phyloP scores from a whole-genome alignment of 2,888 invertebrate genomes.

The Phytoseiulus persimilis region DNA sequence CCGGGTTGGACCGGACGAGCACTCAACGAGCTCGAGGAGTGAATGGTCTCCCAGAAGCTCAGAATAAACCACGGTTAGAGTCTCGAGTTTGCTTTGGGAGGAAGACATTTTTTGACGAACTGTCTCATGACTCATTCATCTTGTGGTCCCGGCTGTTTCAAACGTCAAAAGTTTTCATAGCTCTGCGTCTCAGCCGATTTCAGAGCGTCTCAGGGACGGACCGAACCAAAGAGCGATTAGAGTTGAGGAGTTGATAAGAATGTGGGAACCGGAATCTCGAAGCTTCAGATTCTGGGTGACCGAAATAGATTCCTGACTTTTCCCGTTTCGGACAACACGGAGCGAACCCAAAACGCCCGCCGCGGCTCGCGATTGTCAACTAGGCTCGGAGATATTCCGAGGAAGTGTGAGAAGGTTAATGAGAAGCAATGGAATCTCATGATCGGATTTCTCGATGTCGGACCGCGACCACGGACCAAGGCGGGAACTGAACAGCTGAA shows the following conservation, averaged over 20 bases:
- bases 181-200: background rate
- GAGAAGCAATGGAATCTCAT: background rate
- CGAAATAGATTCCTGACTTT: no score
- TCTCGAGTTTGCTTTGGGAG: background rate
- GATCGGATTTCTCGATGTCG: background rate
- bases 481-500: no score
- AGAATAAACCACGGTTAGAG: background rate
- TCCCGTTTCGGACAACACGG: no score
- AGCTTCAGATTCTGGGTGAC: no score
- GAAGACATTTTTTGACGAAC: background rate
- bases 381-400: background rate
- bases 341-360: no score
- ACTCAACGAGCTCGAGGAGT: background rate
- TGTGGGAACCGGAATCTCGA: no score
- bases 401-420: background rate
- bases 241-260: no score
- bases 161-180: background rate
- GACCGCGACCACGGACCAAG: background rate
- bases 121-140: background rate
- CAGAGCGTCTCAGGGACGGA: background rate
- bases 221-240: no score
- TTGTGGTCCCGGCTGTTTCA: background rate
- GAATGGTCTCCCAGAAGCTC: background rate
- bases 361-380: background rate
- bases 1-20: background rate